Base-by-base conservation (phyloP, 2,888 invertebrate species). In the Cylloceria caligata region DNA sequence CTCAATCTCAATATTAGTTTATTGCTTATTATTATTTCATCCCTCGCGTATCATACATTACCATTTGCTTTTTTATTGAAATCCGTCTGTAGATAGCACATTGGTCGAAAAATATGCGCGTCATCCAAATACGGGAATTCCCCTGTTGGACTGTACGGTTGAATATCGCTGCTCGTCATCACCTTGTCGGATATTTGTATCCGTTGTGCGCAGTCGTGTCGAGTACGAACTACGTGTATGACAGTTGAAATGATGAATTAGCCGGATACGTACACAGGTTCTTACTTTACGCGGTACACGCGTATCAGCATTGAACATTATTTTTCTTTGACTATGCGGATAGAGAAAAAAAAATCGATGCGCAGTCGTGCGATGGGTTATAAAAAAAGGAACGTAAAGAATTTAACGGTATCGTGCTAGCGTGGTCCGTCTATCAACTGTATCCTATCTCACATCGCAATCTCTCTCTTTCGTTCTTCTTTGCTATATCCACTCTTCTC, bases 321-420 rank as follows among this genome's bases (percentile, higher is more conserved):
- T 75, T 87, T 86, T 85, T 85, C 80, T 60, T 81, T 67, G 62
- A 67, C 65, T 74, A 76, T 72, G 55, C 60, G 39, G 83, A 83
- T 69, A 76, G 42, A 30, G 39, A 67, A 55, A 39, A 60, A 49
- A 62, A 79, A 74, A 69, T 73, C 52, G 27, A 73, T 79, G 73
- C 73, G 52, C 77, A 52, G 79, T 77, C 71, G 71, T 81, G 81
- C 64, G 67, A 73, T 75, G 69, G 79, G 80, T 83, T 60, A 84
- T 89, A 89, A 89, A 85, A n/a, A 88, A 88, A 86, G 83, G 80
- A 65, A 81, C 85, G 85, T 88, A 89, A 89, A 89, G 85, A 88
- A 88, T 88, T 88, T 87, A 89, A 88, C 86, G 86, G 81, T 67
- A 75, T 75, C 83, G 78, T 75, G 69, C 81, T 84, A 81, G 76